Conservation (phyloP, 2,888 invertebrate species). For the Mythimna pallens region DNA sequence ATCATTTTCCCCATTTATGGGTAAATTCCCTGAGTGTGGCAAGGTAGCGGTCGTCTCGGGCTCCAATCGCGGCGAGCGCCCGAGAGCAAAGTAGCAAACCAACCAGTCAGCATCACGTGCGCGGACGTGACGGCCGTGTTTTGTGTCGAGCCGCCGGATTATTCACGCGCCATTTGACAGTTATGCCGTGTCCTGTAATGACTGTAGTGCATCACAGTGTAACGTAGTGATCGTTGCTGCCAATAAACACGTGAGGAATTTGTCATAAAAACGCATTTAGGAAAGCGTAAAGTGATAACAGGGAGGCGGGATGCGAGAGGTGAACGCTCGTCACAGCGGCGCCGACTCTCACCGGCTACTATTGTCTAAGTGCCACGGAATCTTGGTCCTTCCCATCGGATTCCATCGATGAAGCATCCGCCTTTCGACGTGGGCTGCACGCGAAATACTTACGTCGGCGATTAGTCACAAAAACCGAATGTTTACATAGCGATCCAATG, state of each 20-base stretch:
- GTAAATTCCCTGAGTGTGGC: constrained; percentile 76
- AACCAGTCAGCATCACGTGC: constrained; percentile 89
- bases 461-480: constrained; percentile 78
- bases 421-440: constrained; percentile 82
- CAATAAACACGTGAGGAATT: constrained; percentile 76
- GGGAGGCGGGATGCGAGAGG: constrained; percentile 86
- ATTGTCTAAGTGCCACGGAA: constrained; percentile 90
- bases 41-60: constrained; percentile 77
- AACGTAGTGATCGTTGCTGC: constrained; percentile 82
- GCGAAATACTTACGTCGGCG: constrained; percentile 78
- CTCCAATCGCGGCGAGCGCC: constrained; percentile 76
- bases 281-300: constrained; percentile 76
- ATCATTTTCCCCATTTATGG: constrained; percentile 68
- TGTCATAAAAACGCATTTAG: constrained; percentile 64
- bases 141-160: constrained; percentile 70
- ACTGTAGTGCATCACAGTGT: constrained; percentile 82
- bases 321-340: constrained; percentile 89
- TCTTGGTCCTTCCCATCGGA: constrained; percentile 90
- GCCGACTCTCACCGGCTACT: constrained; percentile 89
- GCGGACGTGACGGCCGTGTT: constrained; percentile 81
- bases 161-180: constrained; percentile 88
- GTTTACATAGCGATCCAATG: constrained; percentile 78
- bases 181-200: constrained; percentile 85
- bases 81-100: constrained; percentile 73
- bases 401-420: constrained; percentile 88